phyloP scores from a whole-genome alignment of 92 coral and sea anemone genomes.

The Heteractis magnifica region DNA sequence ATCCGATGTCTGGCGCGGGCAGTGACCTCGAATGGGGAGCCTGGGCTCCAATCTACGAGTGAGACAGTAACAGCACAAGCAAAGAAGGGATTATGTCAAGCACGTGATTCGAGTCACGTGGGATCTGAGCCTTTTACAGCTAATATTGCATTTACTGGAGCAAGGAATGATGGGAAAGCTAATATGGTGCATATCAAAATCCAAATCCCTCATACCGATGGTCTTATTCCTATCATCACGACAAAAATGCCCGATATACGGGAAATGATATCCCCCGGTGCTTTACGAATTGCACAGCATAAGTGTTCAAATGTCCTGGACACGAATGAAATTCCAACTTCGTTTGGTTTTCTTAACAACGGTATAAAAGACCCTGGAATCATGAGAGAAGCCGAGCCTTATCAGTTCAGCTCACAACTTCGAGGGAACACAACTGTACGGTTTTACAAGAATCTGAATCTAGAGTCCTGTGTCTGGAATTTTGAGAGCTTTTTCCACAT shows the following conservation, averaged over 20 bases:
- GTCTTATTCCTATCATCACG: constrained; percentile 85
- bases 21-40: constrained; percentile 66
- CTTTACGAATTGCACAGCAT: constrained; percentile 79
- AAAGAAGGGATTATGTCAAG: constrained; percentile 70
- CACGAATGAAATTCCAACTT: constrained; percentile 63
- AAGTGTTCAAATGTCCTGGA: constrained; percentile 86
- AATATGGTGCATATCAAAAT: constrained; percentile 87
- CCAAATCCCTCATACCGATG: constrained; percentile 89
- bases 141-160: constrained; percentile 84
- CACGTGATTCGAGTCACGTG: constrained; percentile 74
- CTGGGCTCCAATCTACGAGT: constrained; percentile 86
- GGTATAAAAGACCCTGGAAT: constrained; percentile 50
- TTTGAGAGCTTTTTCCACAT: constrained; percentile 86
- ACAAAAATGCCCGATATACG: constrained; percentile 73
- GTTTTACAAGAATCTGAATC: constrained; percentile 83
- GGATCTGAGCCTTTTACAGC: constrained; percentile 90
- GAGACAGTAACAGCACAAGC: constrained; percentile 50
- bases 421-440: constrained; percentile 83
- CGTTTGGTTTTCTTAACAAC: constrained; percentile 70
- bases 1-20: constrained; percentile 92
- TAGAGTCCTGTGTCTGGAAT: constrained; percentile 94
- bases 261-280: constrained; percentile 71
- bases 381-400: constrained; percentile 75
- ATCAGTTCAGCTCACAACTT: constrained; percentile 74
- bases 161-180: constrained; percentile 63